These are phyloP conservation scores for Abrostola tripartita DNA, from an alignment of 2,888 invertebrate species.

Conservation along the genomic window DNA sequence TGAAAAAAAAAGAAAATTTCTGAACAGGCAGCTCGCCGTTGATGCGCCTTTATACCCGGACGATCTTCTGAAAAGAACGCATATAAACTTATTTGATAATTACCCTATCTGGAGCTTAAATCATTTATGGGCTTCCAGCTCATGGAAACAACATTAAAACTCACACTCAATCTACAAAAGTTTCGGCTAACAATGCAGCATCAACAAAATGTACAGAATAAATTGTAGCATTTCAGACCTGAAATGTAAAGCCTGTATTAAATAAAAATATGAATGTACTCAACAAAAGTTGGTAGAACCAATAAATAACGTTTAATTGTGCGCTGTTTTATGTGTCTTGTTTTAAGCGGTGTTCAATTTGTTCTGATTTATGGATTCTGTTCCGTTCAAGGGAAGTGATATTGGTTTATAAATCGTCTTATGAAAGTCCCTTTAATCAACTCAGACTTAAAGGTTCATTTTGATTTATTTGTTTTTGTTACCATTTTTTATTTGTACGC, in stretches of 20 bases:
- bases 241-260: slow-evolving; percentile 8
- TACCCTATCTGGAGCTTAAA: no score
- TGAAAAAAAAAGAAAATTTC: no score
- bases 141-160: no score
- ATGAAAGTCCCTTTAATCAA: slow-evolving; percentile 31
- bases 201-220: neutral
- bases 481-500: no score
- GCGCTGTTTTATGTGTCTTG: slow-evolving; percentile 54
- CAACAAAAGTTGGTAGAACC: slow-evolving; percentile 48
- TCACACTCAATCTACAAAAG: no score
- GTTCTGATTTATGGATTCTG: slow-evolving; percentile 55
- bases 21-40: no score
- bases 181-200: neutral
- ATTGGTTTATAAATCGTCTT: slow-evolving; percentile 56
- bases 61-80: no score
- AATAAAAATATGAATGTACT: slow-evolving; percentile 32
- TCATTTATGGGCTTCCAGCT: no score
- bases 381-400: slow-evolving; percentile 48
- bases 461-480: neutral
- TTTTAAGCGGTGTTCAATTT: slow-evolving; percentile 57
- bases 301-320: slow-evolving; percentile 55
- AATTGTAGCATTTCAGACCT: neutral
- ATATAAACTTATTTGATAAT: no score
- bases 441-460: neutral
- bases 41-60: no score